These are phyloP conservation scores for Sylvilagus floridanus DNA, from an alignment of 2,797 vertebrate species.

Conservation along the genomic window DNA sequence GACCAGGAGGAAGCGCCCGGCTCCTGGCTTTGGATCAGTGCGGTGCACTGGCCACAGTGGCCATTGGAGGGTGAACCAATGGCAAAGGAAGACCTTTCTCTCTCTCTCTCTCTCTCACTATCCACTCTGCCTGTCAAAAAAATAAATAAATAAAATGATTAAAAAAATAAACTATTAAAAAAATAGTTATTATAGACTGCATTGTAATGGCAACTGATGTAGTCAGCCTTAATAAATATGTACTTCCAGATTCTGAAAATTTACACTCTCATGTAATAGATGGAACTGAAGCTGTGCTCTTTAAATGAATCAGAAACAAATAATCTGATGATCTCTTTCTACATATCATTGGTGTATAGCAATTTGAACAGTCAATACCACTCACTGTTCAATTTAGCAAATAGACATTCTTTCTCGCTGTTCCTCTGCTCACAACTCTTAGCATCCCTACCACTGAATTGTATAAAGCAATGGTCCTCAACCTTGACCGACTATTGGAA, in stretches of 20 bases:
- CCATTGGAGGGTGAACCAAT: too few relatives aligned
- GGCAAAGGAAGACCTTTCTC: too few relatives aligned
- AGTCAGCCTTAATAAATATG: constrained; percentile 38
- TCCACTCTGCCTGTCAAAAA: too few relatives aligned
- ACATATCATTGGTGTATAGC: neutral
- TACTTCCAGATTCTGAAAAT: constrained; percentile 22
- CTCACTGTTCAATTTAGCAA: constrained; percentile 52
- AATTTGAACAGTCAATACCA: constrained; percentile 31
- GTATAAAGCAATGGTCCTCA: neutral
- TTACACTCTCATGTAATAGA: neutral
- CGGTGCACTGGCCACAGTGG: too few relatives aligned
- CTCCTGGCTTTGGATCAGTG: too few relatives aligned
- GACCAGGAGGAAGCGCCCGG: too few relatives aligned
- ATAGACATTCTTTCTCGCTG: neutral
- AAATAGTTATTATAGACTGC: constrained; percentile 1
- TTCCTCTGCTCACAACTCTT: constrained; percentile 16
- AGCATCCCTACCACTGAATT: neutral
- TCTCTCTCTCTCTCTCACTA: too few relatives aligned
- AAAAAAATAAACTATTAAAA: too few relatives aligned
- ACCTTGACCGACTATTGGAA: neutral
- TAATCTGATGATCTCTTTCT: constrained; percentile 20
- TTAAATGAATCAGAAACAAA: constrained; percentile 24
- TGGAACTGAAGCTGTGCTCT: constrained; percentile 37
- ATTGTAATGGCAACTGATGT: neutral
- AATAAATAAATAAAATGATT: too few relatives aligned